Percentiles rank a stretch among this genome's conserved stretches.
Evolutionary conservation across 2,113 vertebrate species (phyloP).

Genomic region (Andinoacara biseriatus): DNA sequence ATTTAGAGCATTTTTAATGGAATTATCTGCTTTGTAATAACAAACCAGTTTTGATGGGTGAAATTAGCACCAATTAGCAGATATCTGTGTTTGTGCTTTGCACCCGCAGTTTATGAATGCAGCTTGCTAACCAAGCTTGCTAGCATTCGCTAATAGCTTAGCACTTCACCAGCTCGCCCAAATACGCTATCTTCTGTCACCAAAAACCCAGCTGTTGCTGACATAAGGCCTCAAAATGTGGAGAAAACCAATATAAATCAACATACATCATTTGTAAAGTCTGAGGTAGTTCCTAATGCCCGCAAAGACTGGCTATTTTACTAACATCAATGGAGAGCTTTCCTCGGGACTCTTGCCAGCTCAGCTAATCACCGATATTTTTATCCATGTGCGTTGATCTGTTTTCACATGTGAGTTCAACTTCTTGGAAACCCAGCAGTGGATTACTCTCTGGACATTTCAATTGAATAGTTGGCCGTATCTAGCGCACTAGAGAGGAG

Average conservation of each 20-base stretch:
- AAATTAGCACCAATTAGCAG: too few species aligned
- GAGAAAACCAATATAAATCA: not conserved
- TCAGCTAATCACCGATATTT: not conserved
- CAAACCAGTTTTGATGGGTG: too few species aligned
- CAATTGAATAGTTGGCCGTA: not conserved
- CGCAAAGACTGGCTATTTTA: not conserved
- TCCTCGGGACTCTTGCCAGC: not conserved
- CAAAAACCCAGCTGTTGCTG: not conserved
- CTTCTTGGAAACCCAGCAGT: not conserved
- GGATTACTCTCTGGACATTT: not conserved
- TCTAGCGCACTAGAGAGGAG: not conserved
- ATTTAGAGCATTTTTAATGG: too few species aligned
- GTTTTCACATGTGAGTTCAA: not conserved
- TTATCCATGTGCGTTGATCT: not conserved
- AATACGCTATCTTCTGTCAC: not conserved
- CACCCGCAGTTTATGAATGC: too few species aligned
- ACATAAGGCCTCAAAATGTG: not conserved
- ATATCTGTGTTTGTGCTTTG: too few species aligned
- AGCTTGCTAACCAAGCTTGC: too few species aligned
- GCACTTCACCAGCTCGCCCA: too few species aligned
- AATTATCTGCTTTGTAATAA: too few species aligned
- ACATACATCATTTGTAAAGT: not conserved
- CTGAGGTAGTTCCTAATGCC: not conserved
- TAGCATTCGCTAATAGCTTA: too few species aligned
- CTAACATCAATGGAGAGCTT: not conserved